Evolutionary conservation across 2,797 vertebrate genomes (phyloP).

Genomic region (Benthosema pterotum): DNA sequence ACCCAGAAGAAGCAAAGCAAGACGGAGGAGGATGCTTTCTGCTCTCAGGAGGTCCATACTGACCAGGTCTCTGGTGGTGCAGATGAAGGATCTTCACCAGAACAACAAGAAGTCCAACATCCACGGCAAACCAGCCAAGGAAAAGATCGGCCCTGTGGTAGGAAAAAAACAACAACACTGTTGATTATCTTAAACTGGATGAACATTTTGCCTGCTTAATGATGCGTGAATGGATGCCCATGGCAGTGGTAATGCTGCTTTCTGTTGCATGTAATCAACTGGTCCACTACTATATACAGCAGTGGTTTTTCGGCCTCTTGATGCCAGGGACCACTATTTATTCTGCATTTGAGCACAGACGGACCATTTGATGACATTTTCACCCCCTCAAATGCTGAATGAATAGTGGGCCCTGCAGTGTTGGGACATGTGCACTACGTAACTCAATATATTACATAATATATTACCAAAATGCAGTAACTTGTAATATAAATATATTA

Average conservation of each 20-base stretch:
- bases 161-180: conserved; percentile 55
- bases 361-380: no score
- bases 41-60: conserved; percentile 42
- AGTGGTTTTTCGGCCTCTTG: no score
- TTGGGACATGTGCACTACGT: no score
- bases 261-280: background rate
- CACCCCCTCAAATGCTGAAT: no score
- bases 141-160: conserved; percentile 81
- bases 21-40: conserved; percentile 69
- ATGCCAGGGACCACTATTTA: no score
- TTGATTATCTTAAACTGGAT: conserved; percentile 15
- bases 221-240: background rate
- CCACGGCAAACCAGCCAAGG: conserved; percentile 79
- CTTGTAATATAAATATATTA: no score
- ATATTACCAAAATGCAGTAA: no score
- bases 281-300: background rate
- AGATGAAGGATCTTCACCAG: conserved; percentile 46
- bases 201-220: conserved; percentile 7
- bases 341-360: no score
- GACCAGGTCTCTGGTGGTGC: conserved; percentile 27
- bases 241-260: background rate
- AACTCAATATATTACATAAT: no score
- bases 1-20: conserved; percentile 8
- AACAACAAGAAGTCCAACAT: conserved; percentile 61
- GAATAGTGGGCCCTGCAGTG: no score